These are phyloP conservation scores for Echeneis naucrates DNA, from an alignment of 2,797 vertebrate genomes.

Conservation along the genomic window DNA sequence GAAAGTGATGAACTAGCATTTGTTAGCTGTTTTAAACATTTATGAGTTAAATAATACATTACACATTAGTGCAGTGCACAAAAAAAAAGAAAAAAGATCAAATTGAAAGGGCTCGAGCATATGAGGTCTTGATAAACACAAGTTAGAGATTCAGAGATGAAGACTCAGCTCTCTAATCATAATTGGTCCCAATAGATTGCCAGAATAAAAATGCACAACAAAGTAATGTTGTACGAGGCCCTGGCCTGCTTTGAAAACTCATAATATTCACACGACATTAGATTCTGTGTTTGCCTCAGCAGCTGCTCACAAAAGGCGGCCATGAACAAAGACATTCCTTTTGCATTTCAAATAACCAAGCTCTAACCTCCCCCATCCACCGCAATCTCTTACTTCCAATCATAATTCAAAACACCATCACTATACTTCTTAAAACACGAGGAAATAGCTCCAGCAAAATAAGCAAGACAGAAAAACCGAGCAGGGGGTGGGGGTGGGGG, in stretches of 20 bases:
- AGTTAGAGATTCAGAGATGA: conserved; percentile 79
- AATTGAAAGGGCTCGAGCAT: conserved; percentile 77
- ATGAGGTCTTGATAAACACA: conserved; percentile 82
- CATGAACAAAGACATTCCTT: conserved; percentile 81
- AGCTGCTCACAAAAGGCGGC: conserved; percentile 81
- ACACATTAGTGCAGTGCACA: conserved; percentile 83
- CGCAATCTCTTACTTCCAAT: conserved; percentile 82
- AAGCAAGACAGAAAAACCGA: conserved; percentile 31
- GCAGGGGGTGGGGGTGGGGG: conserved; percentile 15
- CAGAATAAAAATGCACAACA: conserved; percentile 78
- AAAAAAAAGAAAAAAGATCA: conserved; percentile 86
- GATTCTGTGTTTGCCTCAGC: conserved; percentile 75
- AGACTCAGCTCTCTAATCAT: conserved; percentile 81
- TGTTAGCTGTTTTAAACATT: conserved; percentile 85
- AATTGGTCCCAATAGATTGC: conserved; percentile 84
- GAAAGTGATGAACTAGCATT: conserved; percentile 86
- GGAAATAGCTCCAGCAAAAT: conserved; percentile 74
- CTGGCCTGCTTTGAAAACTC: conserved; percentile 78
- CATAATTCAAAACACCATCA: conserved; percentile 83
- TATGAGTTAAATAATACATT: conserved; percentile 88
- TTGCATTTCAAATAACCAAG: conserved; percentile 82
- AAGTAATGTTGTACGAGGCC: conserved; percentile 68
- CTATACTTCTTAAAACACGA: conserved; percentile 79
- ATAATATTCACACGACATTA: conserved; percentile 82
- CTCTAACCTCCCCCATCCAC: conserved; percentile 67